These are phyloP conservation scores for Pentalonia nigronervosa DNA, from an alignment of 1,140 invertebrate species.

Conservation along the genomic window DNA sequence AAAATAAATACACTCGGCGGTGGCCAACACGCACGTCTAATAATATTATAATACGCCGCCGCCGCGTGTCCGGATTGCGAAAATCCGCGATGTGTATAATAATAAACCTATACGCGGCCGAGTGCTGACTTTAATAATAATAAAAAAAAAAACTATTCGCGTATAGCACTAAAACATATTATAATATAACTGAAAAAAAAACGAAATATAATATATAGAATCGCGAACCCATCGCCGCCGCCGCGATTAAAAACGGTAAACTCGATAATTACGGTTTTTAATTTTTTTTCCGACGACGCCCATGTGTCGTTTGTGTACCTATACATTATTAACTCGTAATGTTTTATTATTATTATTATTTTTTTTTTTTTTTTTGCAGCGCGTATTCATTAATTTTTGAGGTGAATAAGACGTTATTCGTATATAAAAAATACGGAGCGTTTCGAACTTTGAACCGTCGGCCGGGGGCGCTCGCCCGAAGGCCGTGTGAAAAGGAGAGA, in stretches of 20 bases:
- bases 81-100: not conserved
- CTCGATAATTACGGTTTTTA: not conserved
- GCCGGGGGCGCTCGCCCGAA: too few relatives aligned
- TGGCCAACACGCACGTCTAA: not conserved
- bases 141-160: too few relatives aligned
- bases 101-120: too few relatives aligned
- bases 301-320: not conserved
- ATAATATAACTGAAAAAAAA: not conserved
- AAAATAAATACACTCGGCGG: not conserved
- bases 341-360: not conserved
- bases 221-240: not conserved
- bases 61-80: not conserved
- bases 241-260: not conserved
- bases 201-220: not conserved
- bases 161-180: not conserved
- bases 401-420: not conserved
- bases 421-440: too few relatives aligned
- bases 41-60: too few relatives aligned
- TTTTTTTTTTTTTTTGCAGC: not conserved
- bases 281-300: not conserved
- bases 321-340: conserved; percentile 11
- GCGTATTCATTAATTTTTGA: not conserved
- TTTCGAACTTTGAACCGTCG: not conserved
- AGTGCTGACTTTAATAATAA: not conserved
- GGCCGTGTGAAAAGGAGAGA: not conserved